A percentile compares a stretch with the other conserved stretches of the same genome.
phyloP scores from a whole-genome alignment of 2,113 vertebrate species.

The Coreoperca whiteheadi region DNA sequence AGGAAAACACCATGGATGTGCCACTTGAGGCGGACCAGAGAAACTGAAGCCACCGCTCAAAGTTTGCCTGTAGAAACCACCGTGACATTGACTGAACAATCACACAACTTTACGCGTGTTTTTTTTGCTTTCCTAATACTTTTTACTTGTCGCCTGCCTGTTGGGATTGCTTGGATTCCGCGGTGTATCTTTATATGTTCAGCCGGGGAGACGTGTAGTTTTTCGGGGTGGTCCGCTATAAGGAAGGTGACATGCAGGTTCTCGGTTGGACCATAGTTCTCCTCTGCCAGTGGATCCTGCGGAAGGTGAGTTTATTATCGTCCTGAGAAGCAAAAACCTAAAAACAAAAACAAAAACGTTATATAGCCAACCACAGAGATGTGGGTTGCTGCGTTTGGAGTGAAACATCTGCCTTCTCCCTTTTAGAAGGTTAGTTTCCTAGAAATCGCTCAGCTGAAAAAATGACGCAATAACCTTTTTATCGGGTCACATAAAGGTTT shows the following conservation, averaged over 20 bases:
- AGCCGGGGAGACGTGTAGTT: constrained; percentile 79
- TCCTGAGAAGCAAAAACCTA: not conserved
- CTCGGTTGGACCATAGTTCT: constrained; percentile 84
- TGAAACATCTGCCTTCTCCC: not conserved
- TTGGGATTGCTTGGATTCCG: constrained; percentile 75
- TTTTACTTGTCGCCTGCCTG: constrained; percentile 44
- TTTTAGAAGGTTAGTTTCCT: constrained; percentile 3
- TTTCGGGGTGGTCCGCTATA: constrained; percentile 73
- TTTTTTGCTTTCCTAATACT: constrained; percentile 37
- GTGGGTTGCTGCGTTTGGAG: constrained; percentile 19
- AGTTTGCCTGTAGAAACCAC: constrained; percentile 52
- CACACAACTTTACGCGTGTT: constrained; percentile 45
- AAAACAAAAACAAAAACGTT: not conserved
- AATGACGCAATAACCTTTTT: not conserved
- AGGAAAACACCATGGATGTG: constrained; percentile 76
- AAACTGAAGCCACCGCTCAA: constrained; percentile 70
- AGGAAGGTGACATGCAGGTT: constrained; percentile 86
- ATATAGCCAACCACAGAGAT: not conserved
- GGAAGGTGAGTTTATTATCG: constrained; percentile 77
- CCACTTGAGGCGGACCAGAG: constrained; percentile 73
- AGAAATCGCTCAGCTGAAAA: constrained; percentile 3
- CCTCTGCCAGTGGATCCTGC: constrained; percentile 85
- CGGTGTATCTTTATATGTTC: constrained; percentile 80
- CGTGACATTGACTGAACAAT: constrained; percentile 50
- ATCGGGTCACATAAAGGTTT: not conserved